Conservation (phyloP, 2,797 vertebrate species). For the Hirundo rustica region DNA sequence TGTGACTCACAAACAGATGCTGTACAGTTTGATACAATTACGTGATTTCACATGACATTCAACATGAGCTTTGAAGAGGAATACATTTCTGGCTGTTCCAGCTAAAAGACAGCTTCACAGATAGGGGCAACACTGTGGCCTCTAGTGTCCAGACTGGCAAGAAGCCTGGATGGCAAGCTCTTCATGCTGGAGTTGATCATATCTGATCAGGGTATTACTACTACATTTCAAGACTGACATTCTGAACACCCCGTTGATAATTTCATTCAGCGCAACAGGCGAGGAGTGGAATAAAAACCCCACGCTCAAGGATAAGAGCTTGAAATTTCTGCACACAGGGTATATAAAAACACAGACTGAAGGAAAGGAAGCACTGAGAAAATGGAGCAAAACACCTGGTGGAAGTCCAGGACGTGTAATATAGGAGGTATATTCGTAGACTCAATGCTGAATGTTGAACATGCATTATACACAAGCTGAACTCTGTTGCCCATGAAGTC, state of each 20-base stretch:
- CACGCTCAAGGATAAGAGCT: background rate
- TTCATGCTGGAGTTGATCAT: background rate
- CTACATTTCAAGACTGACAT: background rate
- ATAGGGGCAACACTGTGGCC: accelerated
- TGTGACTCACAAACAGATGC: slow-evolving; percentile 58
- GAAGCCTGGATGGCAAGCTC: background rate
- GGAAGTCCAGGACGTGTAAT: background rate
- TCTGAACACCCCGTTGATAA: background rate
- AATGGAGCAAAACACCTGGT: background rate
- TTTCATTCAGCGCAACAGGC: background rate
- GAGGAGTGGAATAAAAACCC: background rate
- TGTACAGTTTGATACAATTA: slow-evolving; percentile 34
- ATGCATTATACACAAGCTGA: background rate
- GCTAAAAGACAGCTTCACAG: background rate
- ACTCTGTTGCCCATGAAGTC: background rate
- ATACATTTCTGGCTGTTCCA: background rate
- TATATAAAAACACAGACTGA: background rate
- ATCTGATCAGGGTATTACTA: background rate
- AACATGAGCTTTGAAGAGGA: slow-evolving; percentile 10
- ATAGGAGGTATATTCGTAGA: background rate
- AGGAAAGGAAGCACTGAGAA: background rate
- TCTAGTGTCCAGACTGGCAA: background rate
- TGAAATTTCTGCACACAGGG: background rate
- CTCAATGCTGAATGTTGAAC: background rate
- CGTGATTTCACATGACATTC: slow-evolving; percentile 47